Percentiles rank a stretch among this genome's conserved stretches.
phyloP scores from a whole-genome alignment of 2,797 vertebrate species.

The Chelidonichthys spinosus region DNA sequence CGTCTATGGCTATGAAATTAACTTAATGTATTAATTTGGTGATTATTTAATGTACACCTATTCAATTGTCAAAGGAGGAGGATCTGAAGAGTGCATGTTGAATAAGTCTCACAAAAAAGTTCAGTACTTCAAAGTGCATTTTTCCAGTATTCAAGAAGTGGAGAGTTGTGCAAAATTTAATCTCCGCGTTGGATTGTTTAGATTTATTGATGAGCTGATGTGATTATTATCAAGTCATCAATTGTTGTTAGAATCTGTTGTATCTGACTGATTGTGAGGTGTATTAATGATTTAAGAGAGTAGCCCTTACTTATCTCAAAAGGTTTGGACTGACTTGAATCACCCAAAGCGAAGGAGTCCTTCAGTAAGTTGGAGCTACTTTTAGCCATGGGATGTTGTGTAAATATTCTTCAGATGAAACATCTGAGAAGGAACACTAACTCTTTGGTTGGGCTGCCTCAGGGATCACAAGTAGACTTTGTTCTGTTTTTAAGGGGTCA shows the following conservation, averaged over 20 bases:
- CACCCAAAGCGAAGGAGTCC: neutral
- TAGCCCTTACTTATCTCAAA: neutral
- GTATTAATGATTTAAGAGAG: too few species aligned
- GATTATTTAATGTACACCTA: neutral
- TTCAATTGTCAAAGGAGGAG: neutral
- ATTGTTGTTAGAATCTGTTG: too few species aligned
- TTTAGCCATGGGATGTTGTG: neutral
- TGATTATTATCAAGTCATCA: neutral
- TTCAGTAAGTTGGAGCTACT: neutral
- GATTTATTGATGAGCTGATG: neutral
- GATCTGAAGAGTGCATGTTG: neutral
- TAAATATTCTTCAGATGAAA: neutral
- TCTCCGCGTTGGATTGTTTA: neutral
- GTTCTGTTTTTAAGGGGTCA: neutral
- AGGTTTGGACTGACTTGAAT: neutral
- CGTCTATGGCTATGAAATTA: neutral
- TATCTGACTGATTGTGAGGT: neutral
- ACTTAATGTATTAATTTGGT: neutral
- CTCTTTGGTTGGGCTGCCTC: neutral
- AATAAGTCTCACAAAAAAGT: neutral
- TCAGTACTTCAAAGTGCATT: neutral
- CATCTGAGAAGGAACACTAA: neutral
- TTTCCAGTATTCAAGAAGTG: neutral
- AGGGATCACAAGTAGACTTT: neutral
- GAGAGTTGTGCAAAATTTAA: neutral